Evolutionary conservation across 2,797 vertebrate genomes (phyloP).

Genomic region (Pagetopsis macropterus): DNA sequence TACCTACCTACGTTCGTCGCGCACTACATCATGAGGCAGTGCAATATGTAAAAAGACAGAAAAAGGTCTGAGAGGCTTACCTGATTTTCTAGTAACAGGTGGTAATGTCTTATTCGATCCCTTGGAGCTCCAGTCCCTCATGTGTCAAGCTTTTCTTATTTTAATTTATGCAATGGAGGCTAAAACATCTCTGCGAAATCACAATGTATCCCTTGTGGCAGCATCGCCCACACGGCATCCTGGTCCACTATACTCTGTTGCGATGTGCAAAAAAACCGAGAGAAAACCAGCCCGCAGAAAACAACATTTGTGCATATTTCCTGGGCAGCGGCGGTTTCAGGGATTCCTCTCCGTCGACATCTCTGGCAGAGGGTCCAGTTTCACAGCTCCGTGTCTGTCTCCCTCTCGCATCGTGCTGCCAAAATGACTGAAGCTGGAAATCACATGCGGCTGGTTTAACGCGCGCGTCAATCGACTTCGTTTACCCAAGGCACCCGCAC

Average conservation of each 20-base stretch:
- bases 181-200: slow-evolving; percentile 75
- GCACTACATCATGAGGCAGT: slow-evolving; percentile 31
- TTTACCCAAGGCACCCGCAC: slow-evolving; percentile 62
- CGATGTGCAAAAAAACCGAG: slow-evolving; percentile 60
- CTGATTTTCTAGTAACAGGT: slow-evolving; percentile 84
- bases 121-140: slow-evolving; percentile 58
- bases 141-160: slow-evolving; percentile 48
- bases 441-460: slow-evolving; percentile 70
- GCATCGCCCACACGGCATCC: slow-evolving; percentile 81
- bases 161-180: slow-evolving; percentile 70
- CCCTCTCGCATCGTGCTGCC: slow-evolving; percentile 70
- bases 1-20: slow-evolving; percentile 41
- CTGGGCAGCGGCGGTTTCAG: slow-evolving; percentile 61
- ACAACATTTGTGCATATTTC: slow-evolving; percentile 71
- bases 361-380: slow-evolving; percentile 67
- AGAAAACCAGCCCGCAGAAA: slow-evolving; percentile 50
- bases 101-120: slow-evolving; percentile 73
- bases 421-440: slow-evolving; percentile 78
- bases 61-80: slow-evolving; percentile 68
- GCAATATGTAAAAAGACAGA: slow-evolving; percentile 23
- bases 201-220: slow-evolving; percentile 81
- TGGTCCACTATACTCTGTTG: slow-evolving; percentile 71
- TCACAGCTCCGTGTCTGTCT: slow-evolving; percentile 55
- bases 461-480: slow-evolving; percentile 68
- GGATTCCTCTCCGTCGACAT: slow-evolving; percentile 75